Base-by-base conservation (phyloP, 1,140 invertebrate species). In the Bombus consobrinus region DNA sequence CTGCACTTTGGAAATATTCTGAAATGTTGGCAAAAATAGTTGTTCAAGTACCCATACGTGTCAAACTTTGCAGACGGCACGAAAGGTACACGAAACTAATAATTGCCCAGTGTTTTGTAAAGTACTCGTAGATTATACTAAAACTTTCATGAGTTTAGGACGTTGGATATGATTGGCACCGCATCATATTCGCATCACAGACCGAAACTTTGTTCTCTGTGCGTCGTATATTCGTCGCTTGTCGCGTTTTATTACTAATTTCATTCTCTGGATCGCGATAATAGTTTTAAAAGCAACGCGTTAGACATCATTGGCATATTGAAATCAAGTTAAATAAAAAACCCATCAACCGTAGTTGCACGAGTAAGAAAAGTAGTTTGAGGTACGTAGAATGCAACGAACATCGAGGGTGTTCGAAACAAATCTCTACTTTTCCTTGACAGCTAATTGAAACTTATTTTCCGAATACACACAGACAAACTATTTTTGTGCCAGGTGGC, bases 71-170 rank as follows among this genome's bases (percentile, higher is more conserved):
- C 68, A 71, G 68, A 71, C 68, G 37, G 37, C 39, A 9, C 37
- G 68, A 71, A 22, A 71, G 39, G 68, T 71, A 39, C 12, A 28
- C 68, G 37, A 71, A 71, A 71, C 37, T 71, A 71, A 28, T 71
- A 39, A 37, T 28, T 39, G 10, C 4, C 37, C 28, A 5, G 25
- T 15, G 25, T 28, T 13, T 9, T 28, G 12, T 15, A 39, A 71
- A 39, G 37, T 71, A 39, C 12, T 71, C 10, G 10, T 39, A 10
- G 37, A 25, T 39, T 25, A 39, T 39, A 39, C 10, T 2, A 22
- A 69, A 39, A 71, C 68, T 39, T 71, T 39, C 12, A 3, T 39
- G 22, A 39, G 25, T 39, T 13, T 39, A 39, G 12, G 66, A 18
- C 34, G 66, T 10, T 34, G 8, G 2, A 22, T 18, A 68, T 8